Evolutionary conservation across 2,888 invertebrate species (phyloP).

Genomic region (Hermaeophaga mercurialis): DNA sequence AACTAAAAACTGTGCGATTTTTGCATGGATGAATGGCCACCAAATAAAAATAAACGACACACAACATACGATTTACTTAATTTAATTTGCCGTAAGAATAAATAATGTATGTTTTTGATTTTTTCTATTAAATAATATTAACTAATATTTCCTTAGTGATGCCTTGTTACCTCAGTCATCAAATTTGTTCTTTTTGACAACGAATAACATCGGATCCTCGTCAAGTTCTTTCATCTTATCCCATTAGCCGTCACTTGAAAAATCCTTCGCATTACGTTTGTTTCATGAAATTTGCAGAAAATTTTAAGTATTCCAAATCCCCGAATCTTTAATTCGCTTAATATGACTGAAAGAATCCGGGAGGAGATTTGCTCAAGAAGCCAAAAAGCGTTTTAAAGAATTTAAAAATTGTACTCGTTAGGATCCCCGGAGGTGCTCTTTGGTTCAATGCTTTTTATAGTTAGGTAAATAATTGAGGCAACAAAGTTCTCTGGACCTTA

Average conservation of each 20-base stretch:
- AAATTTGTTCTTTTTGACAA: not conserved
- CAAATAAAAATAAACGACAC: no score
- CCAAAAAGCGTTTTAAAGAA: conserved; percentile 53
- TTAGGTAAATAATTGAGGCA: no score
- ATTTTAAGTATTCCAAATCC: conserved; percentile 35
- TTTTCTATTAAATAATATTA: no score
- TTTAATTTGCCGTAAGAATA: no score
- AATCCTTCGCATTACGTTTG: conserved; percentile 37
- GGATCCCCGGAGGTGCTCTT: conserved; percentile 31
- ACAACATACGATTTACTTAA: no score
- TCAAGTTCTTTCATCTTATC: conserved; percentile 26
- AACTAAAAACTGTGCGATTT: no score
- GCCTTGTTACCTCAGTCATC: not conserved
- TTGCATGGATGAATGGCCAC: no score
- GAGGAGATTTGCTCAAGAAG: conserved; percentile 51
- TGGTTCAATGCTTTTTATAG: conserved; percentile 18
- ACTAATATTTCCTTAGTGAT: no score
- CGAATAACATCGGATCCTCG: conserved; percentile 14
- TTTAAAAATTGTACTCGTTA: conserved; percentile 57
- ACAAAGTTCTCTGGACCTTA: no score
- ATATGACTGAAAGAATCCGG: conserved; percentile 44
- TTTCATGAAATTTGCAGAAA: conserved; percentile 35
- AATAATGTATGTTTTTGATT: no score
- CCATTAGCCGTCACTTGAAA: conserved; percentile 31
- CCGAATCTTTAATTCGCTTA: conserved; percentile 46